Percentiles rank a stretch among this genome's conserved stretches.
phyloP scores from a whole-genome alignment of 1,140 invertebrate genomes.

The Latrodectus geometricus region DNA sequence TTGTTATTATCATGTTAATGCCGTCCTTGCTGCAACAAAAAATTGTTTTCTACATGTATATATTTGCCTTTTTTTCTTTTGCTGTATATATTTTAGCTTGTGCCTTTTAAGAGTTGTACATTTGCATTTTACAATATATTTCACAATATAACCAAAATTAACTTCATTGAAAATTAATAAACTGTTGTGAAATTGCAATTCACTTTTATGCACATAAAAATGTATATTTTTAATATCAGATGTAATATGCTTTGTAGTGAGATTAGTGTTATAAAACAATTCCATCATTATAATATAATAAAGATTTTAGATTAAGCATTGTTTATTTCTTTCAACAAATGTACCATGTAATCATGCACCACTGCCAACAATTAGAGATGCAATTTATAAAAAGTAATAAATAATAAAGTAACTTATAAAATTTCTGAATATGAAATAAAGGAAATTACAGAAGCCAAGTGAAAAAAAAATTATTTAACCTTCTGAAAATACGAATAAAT shows the following conservation, averaged over 20 bases:
- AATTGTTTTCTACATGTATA: slow-evolving; percentile 34
- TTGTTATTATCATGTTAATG: not conserved
- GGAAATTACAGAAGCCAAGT: no score
- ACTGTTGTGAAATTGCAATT: not conserved
- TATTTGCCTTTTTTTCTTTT: slow-evolving; percentile 19
- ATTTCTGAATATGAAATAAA: no score
- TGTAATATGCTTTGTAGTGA: not conserved
- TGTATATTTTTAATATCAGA: not conserved
- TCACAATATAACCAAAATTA: not conserved
- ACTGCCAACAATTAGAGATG: no score
- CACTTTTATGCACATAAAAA: not conserved
- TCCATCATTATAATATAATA: not conserved
- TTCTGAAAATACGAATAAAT: no score
- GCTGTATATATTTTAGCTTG: slow-evolving; percentile 52
- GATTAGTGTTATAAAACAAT: not conserved
- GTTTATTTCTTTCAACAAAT: no score
- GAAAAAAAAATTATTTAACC: no score
- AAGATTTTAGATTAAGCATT: not conserved
- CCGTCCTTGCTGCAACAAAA: slow-evolving; percentile 31
- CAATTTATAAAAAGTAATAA: no score
- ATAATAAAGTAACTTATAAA: no score
- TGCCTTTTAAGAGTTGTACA: slow-evolving; percentile 45
- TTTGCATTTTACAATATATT: not conserved
- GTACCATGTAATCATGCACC: no score
- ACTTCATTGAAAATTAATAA: not conserved